These are phyloP conservation scores for Noctilio leporinus DNA, from an alignment of 2,113 vertebrate genomes.

Conservation along the genomic window DNA sequence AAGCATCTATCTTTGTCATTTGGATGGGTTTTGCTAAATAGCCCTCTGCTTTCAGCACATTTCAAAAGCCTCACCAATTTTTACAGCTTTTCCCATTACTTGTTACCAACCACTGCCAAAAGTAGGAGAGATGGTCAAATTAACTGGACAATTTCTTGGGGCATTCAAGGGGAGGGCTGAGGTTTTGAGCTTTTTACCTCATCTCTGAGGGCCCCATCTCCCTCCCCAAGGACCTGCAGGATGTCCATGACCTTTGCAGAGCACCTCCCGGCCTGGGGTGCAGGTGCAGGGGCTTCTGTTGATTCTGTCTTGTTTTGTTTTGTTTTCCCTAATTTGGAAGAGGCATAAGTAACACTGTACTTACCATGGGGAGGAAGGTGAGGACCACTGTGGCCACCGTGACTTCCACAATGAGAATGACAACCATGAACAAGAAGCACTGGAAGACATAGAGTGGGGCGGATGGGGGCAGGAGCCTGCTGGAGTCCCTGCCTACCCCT, in stretches of 20 bases:
- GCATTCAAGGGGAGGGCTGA: not conserved
- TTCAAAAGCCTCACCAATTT: not conserved
- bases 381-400: not conserved
- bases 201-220: not conserved
- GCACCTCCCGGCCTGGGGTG: not conserved
- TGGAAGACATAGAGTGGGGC: not conserved
- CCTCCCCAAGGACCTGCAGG: not conserved
- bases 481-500: no score
- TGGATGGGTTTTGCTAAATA: not conserved
- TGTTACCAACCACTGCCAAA: not conserved
- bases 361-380: not conserved
- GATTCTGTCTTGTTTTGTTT: no score
- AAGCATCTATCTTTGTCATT: not conserved
- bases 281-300: fast-evolving
- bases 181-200: not conserved
- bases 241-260: not conserved
- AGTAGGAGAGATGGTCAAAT: not conserved
- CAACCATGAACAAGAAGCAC: not conserved
- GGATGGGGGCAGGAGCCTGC: not conserved
- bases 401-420: not conserved
- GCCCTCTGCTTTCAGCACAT: not conserved
- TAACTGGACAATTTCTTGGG: not conserved
- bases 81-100: not conserved
- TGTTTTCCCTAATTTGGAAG: not conserved
- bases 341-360: not conserved